Percentiles rank a stretch among this genome's conserved stretches.
Conservation (phyloP, 2,797 vertebrate species). For the Xyrichtys novacula region DNA sequence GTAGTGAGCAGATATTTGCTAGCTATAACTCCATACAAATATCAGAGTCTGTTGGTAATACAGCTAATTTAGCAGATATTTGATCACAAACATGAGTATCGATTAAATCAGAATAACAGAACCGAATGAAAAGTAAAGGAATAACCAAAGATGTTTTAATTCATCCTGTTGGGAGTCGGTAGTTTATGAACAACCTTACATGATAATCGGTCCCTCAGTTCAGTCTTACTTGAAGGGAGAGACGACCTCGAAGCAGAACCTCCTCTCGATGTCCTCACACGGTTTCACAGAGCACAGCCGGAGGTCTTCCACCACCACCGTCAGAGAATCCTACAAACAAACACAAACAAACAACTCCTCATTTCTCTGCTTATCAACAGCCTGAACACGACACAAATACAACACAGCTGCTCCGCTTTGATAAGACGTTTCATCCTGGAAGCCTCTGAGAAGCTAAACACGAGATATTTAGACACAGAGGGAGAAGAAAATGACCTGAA, state of each 20-base stretch:
- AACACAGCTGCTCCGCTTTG: constrained; percentile 8
- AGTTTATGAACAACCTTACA: neutral
- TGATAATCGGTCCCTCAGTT: neutral
- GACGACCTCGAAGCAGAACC: constrained; percentile 99
- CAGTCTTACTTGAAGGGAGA: constrained; percentile 94
- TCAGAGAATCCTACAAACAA: constrained; percentile 90
- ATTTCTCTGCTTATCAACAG: neutral
- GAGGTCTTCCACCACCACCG: constrained; percentile 97
- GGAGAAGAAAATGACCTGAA: constrained; percentile 28
- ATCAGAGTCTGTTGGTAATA: neutral
- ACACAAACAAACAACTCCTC: constrained; percentile 34
- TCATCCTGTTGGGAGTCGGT: neutral
- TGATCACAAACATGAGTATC: neutral
- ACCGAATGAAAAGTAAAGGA: neutral
- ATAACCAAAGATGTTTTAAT: neutral
- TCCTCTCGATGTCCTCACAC: constrained; percentile 96
- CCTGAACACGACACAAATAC: neutral
- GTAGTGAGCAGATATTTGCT: neutral
- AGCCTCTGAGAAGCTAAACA: neutral
- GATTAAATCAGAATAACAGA: neutral
- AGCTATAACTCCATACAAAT: too few relatives aligned
- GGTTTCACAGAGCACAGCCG: constrained; percentile 96
- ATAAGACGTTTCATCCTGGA: constrained; percentile 8
- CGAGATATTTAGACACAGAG: constrained; percentile 27
- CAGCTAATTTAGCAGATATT: neutral